phyloP scores from a whole-genome alignment of 92 coral and sea anemone genomes.

The Phenganax subtilis region DNA sequence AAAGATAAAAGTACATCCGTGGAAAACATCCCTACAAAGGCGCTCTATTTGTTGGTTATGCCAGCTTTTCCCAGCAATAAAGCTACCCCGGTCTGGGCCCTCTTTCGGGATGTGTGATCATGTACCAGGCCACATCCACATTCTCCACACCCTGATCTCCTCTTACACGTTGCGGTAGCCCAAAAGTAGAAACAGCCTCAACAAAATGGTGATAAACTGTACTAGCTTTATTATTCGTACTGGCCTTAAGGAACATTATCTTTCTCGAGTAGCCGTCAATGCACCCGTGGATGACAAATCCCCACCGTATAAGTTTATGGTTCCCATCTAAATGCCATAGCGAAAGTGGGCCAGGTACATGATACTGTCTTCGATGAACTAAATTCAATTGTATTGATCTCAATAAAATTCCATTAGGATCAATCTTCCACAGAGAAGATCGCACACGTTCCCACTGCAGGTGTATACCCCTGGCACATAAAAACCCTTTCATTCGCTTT shows the following conservation, averaged over 20 bases:
- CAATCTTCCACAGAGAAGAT: conserved; percentile 38
- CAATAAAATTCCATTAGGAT: conserved; percentile 41
- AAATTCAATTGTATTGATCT: conserved; percentile 46
- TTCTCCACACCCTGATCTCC: conserved; percentile 59
- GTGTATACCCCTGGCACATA: conserved; percentile 36
- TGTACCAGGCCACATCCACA: conserved; percentile 58
- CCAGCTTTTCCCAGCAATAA: conserved; percentile 55
- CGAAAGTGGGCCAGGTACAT: conserved; percentile 19
- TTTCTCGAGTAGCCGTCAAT: conserved; percentile 59
- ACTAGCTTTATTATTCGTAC: conserved; percentile 52
- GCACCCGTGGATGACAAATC: conserved; percentile 53
- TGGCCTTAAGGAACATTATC: conserved; percentile 53
- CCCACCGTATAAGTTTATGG: conserved; percentile 38
- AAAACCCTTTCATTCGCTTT: conserved; percentile 44
- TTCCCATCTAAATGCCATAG: not conserved
- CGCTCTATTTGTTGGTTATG: conserved; percentile 55
- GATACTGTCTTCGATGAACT: conserved; percentile 17
- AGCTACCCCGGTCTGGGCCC: conserved; percentile 63
- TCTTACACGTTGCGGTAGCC: conserved; percentile 56
- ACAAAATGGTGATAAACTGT: conserved; percentile 48
- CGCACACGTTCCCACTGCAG: conserved; percentile 44
- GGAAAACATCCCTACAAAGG: conserved; percentile 57
- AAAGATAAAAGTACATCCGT: conserved; percentile 53
- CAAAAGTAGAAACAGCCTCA: conserved; percentile 48
- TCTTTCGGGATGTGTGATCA: conserved; percentile 58